Percentiles rank a stretch among this genome's conserved stretches.
Evolutionary conservation across 1,140 invertebrate species (phyloP).

Genomic region (Euwallacea fornicatus): DNA sequence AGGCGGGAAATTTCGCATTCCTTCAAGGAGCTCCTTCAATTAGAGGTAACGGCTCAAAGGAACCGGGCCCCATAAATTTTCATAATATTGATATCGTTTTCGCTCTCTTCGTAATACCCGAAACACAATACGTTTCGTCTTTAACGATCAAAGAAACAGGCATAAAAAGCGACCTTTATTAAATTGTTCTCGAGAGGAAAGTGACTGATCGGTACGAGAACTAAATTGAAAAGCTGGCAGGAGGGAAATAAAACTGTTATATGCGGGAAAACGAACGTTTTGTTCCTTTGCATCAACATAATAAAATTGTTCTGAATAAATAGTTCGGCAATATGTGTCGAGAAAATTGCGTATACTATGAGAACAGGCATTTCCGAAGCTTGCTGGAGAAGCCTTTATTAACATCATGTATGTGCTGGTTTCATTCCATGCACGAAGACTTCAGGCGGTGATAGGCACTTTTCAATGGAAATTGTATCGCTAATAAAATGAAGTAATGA

Average conservation of each 20-base stretch:
- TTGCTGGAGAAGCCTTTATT: neutral
- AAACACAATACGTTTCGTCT: conserved; percentile 19
- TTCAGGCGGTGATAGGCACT: too few relatives aligned
- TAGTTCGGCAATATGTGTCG: conserved; percentile 1
- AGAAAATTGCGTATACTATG: conserved; percentile 6
- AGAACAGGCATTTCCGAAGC: neutral
- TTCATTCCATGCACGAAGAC: too few relatives aligned
- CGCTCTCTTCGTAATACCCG: neutral
- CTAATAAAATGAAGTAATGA: too few relatives aligned
- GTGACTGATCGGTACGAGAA: conserved; percentile 27
- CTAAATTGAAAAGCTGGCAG: conserved; percentile 32
- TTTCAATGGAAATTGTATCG: too few relatives aligned
- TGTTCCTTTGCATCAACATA: conserved; percentile 3
- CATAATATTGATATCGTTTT: too few relatives aligned
- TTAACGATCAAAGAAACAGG: conserved; percentile 26
- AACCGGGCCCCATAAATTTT: too few relatives aligned
- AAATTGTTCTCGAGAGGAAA: conserved; percentile 31
- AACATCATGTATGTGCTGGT: too few relatives aligned
- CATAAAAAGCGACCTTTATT: conserved; percentile 28
- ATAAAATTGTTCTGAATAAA: conserved; percentile 21
- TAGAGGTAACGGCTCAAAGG: too few relatives aligned
- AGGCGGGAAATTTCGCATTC: too few relatives aligned
- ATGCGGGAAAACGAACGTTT: neutral
- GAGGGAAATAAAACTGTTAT: conserved; percentile 24
- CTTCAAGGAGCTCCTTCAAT: too few relatives aligned